phyloP scores from a whole-genome alignment of 2,113 vertebrate species.

The Lipophrys pholis region DNA sequence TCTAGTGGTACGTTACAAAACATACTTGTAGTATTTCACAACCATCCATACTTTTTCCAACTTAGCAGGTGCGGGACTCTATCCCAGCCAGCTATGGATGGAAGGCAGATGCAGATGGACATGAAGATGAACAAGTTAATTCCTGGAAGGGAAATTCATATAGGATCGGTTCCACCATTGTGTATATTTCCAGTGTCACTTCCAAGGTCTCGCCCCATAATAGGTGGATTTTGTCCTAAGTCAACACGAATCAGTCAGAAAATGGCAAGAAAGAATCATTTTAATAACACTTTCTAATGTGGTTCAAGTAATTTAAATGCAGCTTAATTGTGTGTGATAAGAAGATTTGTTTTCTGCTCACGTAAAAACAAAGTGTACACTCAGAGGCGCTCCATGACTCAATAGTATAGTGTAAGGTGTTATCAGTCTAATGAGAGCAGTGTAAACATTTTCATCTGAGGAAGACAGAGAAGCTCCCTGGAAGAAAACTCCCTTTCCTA shows the following conservation, averaged over 20 bases:
- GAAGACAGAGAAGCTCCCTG: conserved; percentile 34
- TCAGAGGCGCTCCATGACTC: conserved; percentile 9
- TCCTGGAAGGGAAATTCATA: too few species aligned
- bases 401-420: conserved; percentile 29
- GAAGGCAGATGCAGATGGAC: too few species aligned
- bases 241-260: conserved; percentile 3
- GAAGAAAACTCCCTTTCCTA: conserved; percentile 5
- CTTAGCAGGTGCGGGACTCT: too few species aligned
- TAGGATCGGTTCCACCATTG: neutral
- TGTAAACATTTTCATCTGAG: conserved; percentile 48
- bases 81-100: too few species aligned
- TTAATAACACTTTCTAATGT: too few species aligned
- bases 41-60: neutral
- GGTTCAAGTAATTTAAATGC: neutral
- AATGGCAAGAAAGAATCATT: neutral
- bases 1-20: conserved; percentile 60
- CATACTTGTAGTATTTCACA: neutral
- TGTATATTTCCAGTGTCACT: conserved; percentile 6
- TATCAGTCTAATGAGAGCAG: conserved; percentile 65
- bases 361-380: conserved; percentile 2
- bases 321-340: neutral
- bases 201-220: neutral
- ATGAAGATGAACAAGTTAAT: too few species aligned
- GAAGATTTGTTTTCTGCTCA: conserved; percentile 2
- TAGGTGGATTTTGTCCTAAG: neutral